A percentile compares a stretch with the other conserved stretches of the same genome.
Evolutionary conservation across 2,888 invertebrate genomes (phyloP).

Genomic region (Onthophagus sagittarius): DNA sequence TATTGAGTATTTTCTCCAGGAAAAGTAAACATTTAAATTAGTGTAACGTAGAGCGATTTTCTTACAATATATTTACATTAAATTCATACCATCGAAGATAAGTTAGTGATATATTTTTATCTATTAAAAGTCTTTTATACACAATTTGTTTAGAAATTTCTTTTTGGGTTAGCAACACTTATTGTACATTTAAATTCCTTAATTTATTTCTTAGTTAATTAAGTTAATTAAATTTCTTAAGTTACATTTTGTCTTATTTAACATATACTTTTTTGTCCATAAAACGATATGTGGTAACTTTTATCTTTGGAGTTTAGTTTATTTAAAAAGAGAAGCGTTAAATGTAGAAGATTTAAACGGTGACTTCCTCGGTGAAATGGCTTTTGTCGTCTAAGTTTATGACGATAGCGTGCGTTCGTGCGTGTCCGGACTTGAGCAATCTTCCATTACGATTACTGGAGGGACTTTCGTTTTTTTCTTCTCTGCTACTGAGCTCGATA

Average conservation of each 20-base stretch:
- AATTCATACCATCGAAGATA: not conserved
- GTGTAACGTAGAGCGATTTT: not conserved
- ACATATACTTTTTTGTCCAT: not conserved
- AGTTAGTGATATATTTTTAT: not conserved
- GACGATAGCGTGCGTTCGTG: conserved; percentile 71
- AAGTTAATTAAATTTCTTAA: not conserved
- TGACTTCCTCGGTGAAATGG: conserved; percentile 77
- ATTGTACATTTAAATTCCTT: not conserved
- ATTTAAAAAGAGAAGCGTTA: not conserved
- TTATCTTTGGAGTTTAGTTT: not conserved
- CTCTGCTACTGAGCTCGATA: conserved; percentile 34
- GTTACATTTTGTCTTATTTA: not conserved
- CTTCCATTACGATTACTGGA: conserved; percentile 40
- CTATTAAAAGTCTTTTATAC: not conserved
- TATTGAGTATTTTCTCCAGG: not conserved
- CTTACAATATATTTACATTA: not conserved
- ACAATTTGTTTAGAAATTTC: not conserved
- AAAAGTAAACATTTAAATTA: not conserved
- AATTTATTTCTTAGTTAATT: not conserved
- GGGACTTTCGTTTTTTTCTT: conserved; percentile 37
- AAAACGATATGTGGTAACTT: not conserved
- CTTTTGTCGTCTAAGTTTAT: conserved; percentile 78
- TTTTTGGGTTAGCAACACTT: not conserved
- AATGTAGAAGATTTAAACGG: conserved; percentile 53
- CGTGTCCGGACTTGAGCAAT: conserved; percentile 59